Evolutionary conservation across 1,140 invertebrate species (phyloP), one percentile per base, ranked within the genome.

Genomic region (Rhagoletis zephyria): DNA sequence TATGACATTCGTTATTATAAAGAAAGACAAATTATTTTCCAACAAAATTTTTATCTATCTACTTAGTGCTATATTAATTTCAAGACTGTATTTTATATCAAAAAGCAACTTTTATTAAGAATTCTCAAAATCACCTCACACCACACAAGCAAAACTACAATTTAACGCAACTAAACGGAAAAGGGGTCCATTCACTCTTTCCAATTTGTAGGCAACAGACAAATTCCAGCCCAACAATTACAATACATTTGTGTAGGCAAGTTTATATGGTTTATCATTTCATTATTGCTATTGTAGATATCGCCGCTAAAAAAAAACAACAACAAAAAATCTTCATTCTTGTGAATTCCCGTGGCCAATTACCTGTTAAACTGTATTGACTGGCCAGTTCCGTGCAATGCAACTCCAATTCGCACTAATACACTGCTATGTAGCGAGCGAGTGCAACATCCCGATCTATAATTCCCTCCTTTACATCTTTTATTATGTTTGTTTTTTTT

Each of bases 391-490:
- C 48, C 9, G 5, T 81, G 48, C 74, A 56, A 81, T 81, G 74
- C 48, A 56, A 19, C 56, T 81, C 74, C n/a, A 51, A 30, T 81
- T 81, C 16, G 48, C 67, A 74, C 67, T 42, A 74, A 74, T 12
- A 48, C 40, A 3, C 74, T 51, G 19, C 16, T 30, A 2, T 48
- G 3, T 0, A 16, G 48, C 3, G 14, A n/a, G n/a, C 51, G 45
- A 59, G 51, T n/a, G n/a, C n/a, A n/a, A n/a, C n/a, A n/a, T n/a
- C n/a, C n/a, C n/a, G n/a, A 30, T 56, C 51, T 56, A 56, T 10
- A 56, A 56, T 56, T 56, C 51, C 3, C 51, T 56, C 30, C 30
- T 30, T 30, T 30, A 30, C 30, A 30, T 56, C 10, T 56, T 56
- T 56, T 56, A 56, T 56, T 56, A 56, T 56, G 61, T 4, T 16